Percentiles rank a stretch among this genome's conserved stretches.
Conservation (phyloP, 1,140 invertebrate species). For the Ceratina japonica region DNA sequence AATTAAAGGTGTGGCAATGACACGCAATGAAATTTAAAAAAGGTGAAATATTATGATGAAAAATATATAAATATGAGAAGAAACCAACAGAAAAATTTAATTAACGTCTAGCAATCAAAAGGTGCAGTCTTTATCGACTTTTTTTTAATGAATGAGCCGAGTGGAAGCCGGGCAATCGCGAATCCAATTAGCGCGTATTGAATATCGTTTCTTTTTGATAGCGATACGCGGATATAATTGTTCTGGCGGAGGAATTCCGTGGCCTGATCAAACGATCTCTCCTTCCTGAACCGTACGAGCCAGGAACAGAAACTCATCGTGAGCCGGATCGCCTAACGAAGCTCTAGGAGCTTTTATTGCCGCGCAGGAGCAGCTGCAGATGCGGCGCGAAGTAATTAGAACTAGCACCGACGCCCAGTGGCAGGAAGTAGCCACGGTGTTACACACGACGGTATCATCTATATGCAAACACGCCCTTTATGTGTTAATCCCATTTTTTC, state of each 20-base stretch:
- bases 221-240: slow-evolving; percentile 9
- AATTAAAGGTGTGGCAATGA: too few species aligned
- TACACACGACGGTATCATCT: not conserved
- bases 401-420: not conserved
- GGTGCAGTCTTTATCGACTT: not conserved
- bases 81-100: slow-evolving; percentile 26
- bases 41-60: too few species aligned
- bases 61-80: too few species aligned
- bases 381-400: slow-evolving; percentile 32
- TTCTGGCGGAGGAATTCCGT: slow-evolving; percentile 16
- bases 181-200: slow-evolving; percentile 35
- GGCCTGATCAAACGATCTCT: slow-evolving; percentile 22
- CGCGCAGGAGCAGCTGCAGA: not conserved
- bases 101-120: slow-evolving; percentile 5
- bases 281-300: too few species aligned
- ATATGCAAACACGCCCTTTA: slow-evolving; percentile 19
- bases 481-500: slow-evolving; percentile 26
- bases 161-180: not conserved
- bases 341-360: slow-evolving; percentile 13
- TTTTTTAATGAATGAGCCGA: not conserved
- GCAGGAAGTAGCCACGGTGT: not conserved
- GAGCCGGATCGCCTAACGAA: slow-evolving; percentile 35
- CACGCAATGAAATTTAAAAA: not conserved
- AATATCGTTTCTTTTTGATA: slow-evolving; percentile 1
- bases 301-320: slow-evolving; percentile 4